phyloP scores from a whole-genome alignment of 2,888 invertebrate genomes.

The Acheta domesticus region DNA sequence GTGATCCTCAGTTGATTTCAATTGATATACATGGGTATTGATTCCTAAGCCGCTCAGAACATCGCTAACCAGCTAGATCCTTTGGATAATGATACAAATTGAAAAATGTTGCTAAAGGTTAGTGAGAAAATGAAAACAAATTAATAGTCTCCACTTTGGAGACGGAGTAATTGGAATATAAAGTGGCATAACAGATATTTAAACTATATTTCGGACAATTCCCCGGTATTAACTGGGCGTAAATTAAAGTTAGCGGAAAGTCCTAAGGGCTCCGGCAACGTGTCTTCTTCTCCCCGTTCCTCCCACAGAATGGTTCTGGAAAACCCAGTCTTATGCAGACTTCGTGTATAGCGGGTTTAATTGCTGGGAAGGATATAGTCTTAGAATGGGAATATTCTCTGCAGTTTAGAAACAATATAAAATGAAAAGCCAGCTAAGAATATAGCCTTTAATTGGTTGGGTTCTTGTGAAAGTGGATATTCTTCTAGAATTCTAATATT shows the following conservation, averaged over 20 bases:
- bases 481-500: too few relatives aligned
- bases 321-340: too few relatives aligned
- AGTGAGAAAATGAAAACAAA: constrained; percentile 18
- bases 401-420: too few relatives aligned
- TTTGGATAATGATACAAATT: neutral
- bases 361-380: too few relatives aligned
- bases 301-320: too few relatives aligned
- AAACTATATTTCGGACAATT: constrained; percentile 18
- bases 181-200: constrained; percentile 18
- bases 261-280: neutral
- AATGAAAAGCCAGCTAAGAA: too few relatives aligned
- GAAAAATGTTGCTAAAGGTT: constrained; percentile 18
- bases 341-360: too few relatives aligned
- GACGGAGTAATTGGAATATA: neutral
- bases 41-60: neutral
- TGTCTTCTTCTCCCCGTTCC: too few relatives aligned
- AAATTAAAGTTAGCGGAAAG: neutral
- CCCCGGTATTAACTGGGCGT: neutral
- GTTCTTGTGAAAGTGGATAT: too few relatives aligned
- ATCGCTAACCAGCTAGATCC: neutral
- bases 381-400: too few relatives aligned
- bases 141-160: neutral
- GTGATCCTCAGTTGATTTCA: constrained; percentile 2
- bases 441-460: too few relatives aligned
- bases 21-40: constrained; percentile 18